phyloP scores from a whole-genome alignment of 2,797 vertebrate genomes.

The Momotus momota region DNA sequence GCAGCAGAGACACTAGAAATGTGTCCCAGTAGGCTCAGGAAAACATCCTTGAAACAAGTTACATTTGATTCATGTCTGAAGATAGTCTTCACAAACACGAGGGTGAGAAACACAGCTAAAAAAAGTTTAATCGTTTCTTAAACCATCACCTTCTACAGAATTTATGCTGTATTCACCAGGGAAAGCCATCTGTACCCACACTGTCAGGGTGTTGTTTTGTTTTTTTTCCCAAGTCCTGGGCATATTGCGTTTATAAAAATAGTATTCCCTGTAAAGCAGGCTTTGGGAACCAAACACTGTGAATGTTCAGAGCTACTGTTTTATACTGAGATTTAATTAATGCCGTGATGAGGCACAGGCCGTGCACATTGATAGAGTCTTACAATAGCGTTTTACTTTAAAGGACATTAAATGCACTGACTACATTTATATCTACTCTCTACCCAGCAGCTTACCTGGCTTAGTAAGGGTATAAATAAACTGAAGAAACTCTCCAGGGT shows the following conservation, averaged over 20 bases:
- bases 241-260: conserved; percentile 70
- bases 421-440: not conserved
- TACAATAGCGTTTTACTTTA: not conserved
- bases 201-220: conserved; percentile 22
- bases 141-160: conserved; percentile 67
- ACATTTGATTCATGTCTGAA: conserved; percentile 67
- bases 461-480: not conserved
- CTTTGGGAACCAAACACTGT: conserved; percentile 56
- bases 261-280: conserved; percentile 60
- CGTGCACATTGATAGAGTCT: not conserved
- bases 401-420: not conserved
- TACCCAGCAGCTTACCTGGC: not conserved
- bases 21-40: conserved; percentile 50
- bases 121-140: conserved; percentile 63
- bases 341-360: conserved; percentile 6
- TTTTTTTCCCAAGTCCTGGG: conserved; percentile 7
- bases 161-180: conserved; percentile 60
- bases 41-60: conserved; percentile 61
- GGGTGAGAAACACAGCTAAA: conserved; percentile 64
- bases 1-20: conserved; percentile 43
- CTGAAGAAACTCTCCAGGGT: not conserved
- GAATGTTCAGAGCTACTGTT: conserved; percentile 39
- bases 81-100: conserved; percentile 58
- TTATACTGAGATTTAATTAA: conserved; percentile 60
- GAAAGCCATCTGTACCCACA: conserved; percentile 73